Conservation (phyloP, 2,113 vertebrate genomes). For the Tautogolabrus adspersus region DNA sequence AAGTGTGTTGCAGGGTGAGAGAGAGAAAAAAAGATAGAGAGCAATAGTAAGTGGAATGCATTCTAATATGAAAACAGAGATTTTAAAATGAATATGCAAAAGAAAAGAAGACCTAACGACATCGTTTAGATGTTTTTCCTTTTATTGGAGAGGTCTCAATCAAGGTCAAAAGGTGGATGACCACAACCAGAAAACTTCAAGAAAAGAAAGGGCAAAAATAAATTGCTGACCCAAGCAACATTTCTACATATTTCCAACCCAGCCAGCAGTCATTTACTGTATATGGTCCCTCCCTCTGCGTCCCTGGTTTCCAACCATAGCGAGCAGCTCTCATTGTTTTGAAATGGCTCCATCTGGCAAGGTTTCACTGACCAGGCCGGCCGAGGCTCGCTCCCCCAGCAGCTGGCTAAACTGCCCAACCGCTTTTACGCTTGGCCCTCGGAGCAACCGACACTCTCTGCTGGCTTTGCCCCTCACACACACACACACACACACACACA, state of each 20-base stretch:
- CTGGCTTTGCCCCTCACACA: constrained; percentile 58
- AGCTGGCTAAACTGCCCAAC: constrained; percentile 85
- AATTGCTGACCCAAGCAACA: not conserved
- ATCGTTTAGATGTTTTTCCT: not conserved
- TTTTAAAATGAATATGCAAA: too few species aligned
- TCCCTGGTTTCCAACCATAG: constrained; percentile 44
- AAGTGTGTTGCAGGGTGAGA: constrained; percentile 19
- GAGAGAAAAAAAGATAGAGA: not conserved
- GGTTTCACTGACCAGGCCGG: constrained; percentile 79
- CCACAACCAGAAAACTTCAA: not conserved
- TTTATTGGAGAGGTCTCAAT: not conserved
- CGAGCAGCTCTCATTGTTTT: constrained; percentile 75
- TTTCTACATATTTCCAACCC: not conserved
- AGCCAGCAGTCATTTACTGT: not conserved
- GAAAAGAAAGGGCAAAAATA: not conserved
- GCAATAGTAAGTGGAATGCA: too few species aligned
- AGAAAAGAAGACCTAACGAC: not conserved
- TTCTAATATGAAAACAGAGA: too few species aligned
- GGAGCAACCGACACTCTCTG: constrained; percentile 76
- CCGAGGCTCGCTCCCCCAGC: constrained; percentile 68
- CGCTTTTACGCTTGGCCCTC: constrained; percentile 72
- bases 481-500: constrained; percentile 54
- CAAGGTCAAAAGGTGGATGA: not conserved
- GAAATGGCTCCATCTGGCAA: constrained; percentile 82
- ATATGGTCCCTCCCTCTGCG: constrained; percentile 11